A percentile compares a stretch with the other conserved stretches of the same genome.
phyloP scores from a whole-genome alignment of 2,888 invertebrate species.

The Lasioglossum oenotherae region DNA sequence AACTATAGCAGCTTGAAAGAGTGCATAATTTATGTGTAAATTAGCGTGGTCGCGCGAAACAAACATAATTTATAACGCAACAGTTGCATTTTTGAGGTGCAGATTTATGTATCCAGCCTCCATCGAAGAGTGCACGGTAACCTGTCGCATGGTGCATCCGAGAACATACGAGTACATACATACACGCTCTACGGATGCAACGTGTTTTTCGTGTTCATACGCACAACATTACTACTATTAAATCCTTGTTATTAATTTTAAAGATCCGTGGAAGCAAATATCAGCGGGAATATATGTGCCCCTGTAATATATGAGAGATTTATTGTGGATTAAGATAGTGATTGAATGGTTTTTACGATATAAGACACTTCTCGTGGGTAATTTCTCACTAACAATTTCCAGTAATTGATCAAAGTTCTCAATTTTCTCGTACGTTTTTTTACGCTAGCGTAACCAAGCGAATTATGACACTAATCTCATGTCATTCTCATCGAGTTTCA shows the following conservation, averaged over 20 bases:
- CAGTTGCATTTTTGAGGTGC: slow-evolving; percentile 19
- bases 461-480: neutral
- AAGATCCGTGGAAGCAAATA: neutral
- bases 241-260: slow-evolving; percentile 12
- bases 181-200: slow-evolving; percentile 25
- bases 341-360: neutral
- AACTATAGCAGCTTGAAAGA: neutral
- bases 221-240: neutral
- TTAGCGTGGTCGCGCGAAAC: slow-evolving; percentile 22
- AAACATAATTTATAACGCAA: slow-evolving; percentile 37
- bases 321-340: neutral
- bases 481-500: neutral
- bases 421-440: neutral
- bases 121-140: slow-evolving; percentile 15
- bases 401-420: neutral
- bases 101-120: slow-evolving; percentile 46
- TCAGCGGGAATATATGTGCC: slow-evolving; percentile 9
- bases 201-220: neutral
- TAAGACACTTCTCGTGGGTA: neutral
- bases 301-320: too few relatives aligned
- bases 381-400: neutral
- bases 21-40: slow-evolving; percentile 43
- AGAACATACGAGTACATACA: slow-evolving; percentile 5
- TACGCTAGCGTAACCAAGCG: neutral
- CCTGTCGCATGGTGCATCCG: slow-evolving; percentile 30